Percentiles rank a stretch among this genome's conserved stretches.
phyloP scores from a whole-genome alignment of 2,113 vertebrate genomes.

The Grus americana region DNA sequence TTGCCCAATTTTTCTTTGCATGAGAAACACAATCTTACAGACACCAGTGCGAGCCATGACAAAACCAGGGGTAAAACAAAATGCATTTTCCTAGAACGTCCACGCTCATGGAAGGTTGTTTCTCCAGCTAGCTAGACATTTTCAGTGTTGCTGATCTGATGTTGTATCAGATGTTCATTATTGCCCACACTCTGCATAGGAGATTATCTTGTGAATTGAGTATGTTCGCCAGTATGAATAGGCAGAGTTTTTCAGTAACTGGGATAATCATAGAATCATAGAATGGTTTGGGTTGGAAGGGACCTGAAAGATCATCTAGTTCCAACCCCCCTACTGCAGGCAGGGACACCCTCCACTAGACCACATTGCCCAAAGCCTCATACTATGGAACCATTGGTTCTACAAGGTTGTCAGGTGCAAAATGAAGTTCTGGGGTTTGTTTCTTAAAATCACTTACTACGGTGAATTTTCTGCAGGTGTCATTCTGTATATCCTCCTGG shows the following conservation, averaged over 20 bases:
- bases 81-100: neutral
- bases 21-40: neutral
- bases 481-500: conserved; percentile 96
- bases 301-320: too few relatives aligned
- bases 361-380: too few relatives aligned
- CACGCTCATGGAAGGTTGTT: neutral
- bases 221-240: neutral
- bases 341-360: too few relatives aligned
- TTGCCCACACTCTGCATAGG: neutral
- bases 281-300: too few relatives aligned
- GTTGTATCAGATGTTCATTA: neutral
- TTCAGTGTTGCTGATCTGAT: neutral
- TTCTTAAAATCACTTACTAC: neutral
- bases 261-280: neutral
- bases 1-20: neutral
- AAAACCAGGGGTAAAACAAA: neutral
- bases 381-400: neutral
- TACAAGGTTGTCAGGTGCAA: neutral
- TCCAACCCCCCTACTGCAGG: too few relatives aligned
- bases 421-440: neutral
- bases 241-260: neutral
- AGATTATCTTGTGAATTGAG: neutral
- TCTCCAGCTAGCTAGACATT: neutral
- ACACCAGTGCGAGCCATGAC: neutral
- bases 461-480: conserved; percentile 81